Conservation (phyloP, 2,888 invertebrate genomes). For the Reticulitermes lucifugus region DNA sequence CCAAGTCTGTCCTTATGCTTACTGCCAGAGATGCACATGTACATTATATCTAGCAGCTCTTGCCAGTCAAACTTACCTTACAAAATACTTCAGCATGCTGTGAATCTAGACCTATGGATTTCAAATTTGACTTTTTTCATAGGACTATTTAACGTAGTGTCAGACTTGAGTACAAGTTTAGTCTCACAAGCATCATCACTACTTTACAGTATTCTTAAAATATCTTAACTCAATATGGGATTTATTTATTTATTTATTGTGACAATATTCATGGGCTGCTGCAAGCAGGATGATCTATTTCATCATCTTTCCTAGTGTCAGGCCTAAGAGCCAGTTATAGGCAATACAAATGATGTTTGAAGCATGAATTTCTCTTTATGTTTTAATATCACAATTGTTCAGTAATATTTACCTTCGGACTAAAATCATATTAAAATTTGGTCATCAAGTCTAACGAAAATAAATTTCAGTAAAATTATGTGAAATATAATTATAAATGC, state of each 20-base stretch:
- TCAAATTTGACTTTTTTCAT: too few relatives aligned
- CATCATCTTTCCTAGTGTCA: too few relatives aligned
- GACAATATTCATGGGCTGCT: neutral
- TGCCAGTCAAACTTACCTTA: too few relatives aligned
- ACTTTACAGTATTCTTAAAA: neutral
- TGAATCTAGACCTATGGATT: too few relatives aligned
- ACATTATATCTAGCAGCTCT: neutral
- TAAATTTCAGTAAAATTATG: neutral
- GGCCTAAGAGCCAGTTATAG: too few relatives aligned
- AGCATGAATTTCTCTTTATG: neutral
- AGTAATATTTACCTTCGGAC: neutral
- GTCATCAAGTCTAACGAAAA: neutral
- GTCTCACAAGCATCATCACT: too few relatives aligned
- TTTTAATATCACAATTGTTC: neutral
- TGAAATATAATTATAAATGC: neutral
- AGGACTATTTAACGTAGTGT: too few relatives aligned
- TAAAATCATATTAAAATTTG: neutral
- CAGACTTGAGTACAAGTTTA: too few relatives aligned
- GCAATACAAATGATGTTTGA: too few relatives aligned
- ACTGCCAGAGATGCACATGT: neutral
- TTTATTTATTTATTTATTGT: conserved; percentile 17
- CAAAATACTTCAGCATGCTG: too few relatives aligned
- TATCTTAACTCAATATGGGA: neutral
- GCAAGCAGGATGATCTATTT: neutral
- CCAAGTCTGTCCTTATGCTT: neutral